phyloP scores from a whole-genome alignment of 1,140 invertebrate genomes.

The Hypothenemus hampei region DNA sequence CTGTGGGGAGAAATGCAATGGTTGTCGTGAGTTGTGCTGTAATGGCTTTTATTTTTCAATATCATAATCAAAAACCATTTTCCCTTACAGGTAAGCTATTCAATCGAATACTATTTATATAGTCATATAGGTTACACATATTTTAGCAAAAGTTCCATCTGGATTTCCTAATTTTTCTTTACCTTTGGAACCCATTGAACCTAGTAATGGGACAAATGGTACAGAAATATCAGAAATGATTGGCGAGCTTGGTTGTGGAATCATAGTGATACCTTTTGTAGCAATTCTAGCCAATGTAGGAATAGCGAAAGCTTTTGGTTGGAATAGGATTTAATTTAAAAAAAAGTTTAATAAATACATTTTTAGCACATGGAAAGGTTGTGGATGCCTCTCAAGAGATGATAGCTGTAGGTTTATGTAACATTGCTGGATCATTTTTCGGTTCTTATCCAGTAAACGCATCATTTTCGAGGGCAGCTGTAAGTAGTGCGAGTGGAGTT shows the following conservation, averaged over 20 bases:
- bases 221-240: conserved; percentile 58
- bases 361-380: conserved; percentile 47
- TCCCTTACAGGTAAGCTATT: conserved; percentile 33
- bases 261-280: conserved; percentile 73
- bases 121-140: conserved; percentile 28
- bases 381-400: conserved; percentile 65
- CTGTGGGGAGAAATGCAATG: conserved; percentile 69
- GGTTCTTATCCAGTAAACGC: conserved; percentile 68
- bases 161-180: conserved; percentile 51
- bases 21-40: conserved; percentile 64
- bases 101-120: neutral
- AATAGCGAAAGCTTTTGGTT: conserved; percentile 82
- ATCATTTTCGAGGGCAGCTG: conserved; percentile 67
- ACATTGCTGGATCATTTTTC: conserved; percentile 68
- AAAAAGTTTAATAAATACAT: neutral
- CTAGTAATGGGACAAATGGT: conserved; percentile 46
- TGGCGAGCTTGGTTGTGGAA: conserved; percentile 59
- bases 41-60: conserved; percentile 52
- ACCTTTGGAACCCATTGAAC: conserved; percentile 45
- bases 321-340: neutral
- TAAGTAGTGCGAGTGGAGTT: conserved; percentile 70
- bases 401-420: conserved; percentile 62
- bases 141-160: conserved; percentile 48
- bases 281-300: conserved; percentile 81
- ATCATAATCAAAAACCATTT: conserved; percentile 29